These are phyloP conservation scores for Erethizon dorsatum DNA, from an alignment of 2,797 vertebrate genomes.

Conservation along the genomic window DNA sequence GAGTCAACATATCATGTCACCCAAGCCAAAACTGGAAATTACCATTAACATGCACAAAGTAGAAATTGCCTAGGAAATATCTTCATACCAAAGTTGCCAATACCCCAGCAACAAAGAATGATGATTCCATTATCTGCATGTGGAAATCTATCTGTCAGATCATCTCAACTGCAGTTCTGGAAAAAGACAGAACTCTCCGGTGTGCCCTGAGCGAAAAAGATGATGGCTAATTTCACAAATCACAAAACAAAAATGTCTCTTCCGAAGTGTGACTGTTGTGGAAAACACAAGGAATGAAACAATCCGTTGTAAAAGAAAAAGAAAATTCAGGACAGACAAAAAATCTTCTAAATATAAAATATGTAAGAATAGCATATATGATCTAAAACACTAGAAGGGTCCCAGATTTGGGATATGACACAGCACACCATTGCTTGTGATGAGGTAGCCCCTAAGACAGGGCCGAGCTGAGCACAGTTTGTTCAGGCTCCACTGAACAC, in stretches of 20 bases:
- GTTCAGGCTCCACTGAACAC: accelerated
- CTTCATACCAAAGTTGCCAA: constrained; percentile 53
- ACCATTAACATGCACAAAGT: background rate
- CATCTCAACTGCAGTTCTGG: background rate
- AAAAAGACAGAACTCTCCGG: background rate
- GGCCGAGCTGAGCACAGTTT: no score
- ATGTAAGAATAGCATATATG: background rate
- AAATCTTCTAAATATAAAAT: background rate
- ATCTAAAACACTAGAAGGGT: no score
- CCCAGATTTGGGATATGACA: no score
- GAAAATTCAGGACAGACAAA: background rate
- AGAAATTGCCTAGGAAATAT: constrained; percentile 67
- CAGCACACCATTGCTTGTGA: no score
- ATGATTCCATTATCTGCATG: constrained; percentile 59
- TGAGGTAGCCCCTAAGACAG: background rate
- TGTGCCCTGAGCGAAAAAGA: background rate
- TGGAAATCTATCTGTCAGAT: background rate
- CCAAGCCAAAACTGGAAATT: constrained; percentile 10
- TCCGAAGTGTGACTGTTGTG: background rate
- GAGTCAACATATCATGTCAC: background rate
- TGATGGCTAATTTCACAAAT: background rate
- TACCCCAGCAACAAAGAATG: background rate
- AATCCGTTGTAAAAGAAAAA: background rate
- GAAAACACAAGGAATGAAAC: background rate
- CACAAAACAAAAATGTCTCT: background rate